Conservation (phyloP, 37 sponge, comb jelly and placozoan species). For the Theonella swinhoei region DNA sequence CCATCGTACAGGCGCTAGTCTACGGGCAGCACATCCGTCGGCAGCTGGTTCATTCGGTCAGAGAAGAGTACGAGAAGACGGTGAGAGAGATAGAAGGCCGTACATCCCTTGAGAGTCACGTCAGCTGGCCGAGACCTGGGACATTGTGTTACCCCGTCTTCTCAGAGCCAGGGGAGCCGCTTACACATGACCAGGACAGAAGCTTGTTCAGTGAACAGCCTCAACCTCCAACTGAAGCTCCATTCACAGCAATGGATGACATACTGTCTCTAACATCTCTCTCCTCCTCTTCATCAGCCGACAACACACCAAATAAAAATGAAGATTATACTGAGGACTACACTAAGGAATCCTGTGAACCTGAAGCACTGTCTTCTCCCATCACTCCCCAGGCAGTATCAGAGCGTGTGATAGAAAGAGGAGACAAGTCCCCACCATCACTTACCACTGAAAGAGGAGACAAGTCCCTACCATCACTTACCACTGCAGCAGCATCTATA, state of each 20-base stretch:
- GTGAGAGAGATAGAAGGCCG: constrained; percentile 25
- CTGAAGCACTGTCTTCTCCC: background rate
- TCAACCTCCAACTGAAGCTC: background rate
- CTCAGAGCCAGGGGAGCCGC: background rate
- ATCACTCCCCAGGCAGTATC: background rate
- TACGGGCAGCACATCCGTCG: constrained; percentile 24
- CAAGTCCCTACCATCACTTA: background rate
- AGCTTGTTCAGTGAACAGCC: background rate
- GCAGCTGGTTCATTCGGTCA: constrained; percentile 33
- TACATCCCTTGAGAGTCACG: background rate
- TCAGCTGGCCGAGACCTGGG: constrained; percentile 34
- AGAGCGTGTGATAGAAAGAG: too few relatives aligned
- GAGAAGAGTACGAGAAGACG: constrained; percentile 51
- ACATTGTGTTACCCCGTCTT: constrained; percentile 41
- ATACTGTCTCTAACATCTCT: background rate
- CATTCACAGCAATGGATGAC: background rate
- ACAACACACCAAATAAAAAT: background rate
- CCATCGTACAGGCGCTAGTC: constrained; percentile 24
- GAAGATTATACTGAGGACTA: too few relatives aligned
- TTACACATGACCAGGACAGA: too few relatives aligned
- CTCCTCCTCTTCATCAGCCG: background rate
- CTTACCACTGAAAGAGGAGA: background rate
- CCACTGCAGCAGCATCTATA: too few relatives aligned
- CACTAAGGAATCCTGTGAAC: too few relatives aligned
- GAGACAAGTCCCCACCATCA: background rate